phyloP scores from a whole-genome alignment of 2,797 vertebrate genomes.

The Acanthiza pusilla region DNA sequence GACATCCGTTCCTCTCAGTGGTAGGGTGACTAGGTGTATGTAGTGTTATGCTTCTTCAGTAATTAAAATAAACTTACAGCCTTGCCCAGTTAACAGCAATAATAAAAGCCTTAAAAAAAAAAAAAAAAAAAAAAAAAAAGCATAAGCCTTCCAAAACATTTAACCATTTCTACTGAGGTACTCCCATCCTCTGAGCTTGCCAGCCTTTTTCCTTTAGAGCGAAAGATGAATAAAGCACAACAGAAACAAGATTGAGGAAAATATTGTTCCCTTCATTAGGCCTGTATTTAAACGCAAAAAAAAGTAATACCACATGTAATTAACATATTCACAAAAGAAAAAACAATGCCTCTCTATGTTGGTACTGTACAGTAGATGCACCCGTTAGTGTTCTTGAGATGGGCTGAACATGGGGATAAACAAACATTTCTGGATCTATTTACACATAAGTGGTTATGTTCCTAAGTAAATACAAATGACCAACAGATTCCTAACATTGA shows the following conservation, averaged over 20 bases:
- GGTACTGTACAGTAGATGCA: slow-evolving; percentile 69
- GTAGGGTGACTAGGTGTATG: slow-evolving; percentile 43
- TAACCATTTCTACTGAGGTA: slow-evolving; percentile 68
- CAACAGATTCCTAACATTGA: slow-evolving; percentile 72
- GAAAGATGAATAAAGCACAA: slow-evolving; percentile 67
- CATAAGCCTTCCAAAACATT: slow-evolving; percentile 49
- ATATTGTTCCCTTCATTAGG: slow-evolving; percentile 91
- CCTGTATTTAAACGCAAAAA: slow-evolving; percentile 80
- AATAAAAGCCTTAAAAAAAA: slow-evolving; percentile 49
- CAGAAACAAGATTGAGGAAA: slow-evolving; percentile 71
- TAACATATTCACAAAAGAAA: slow-evolving; percentile 74
- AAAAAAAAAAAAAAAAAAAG: neutral
- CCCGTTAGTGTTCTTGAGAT: slow-evolving; percentile 61
- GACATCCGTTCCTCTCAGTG: slow-evolving; percentile 41
- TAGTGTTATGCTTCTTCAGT: slow-evolving; percentile 69
- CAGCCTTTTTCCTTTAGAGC: slow-evolving; percentile 38
- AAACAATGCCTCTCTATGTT: slow-evolving; percentile 64
- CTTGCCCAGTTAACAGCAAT: slow-evolving; percentile 59
- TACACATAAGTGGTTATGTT: slow-evolving; percentile 64
- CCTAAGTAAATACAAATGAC: slow-evolving; percentile 70
- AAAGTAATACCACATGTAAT: slow-evolving; percentile 77
- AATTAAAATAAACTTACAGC: slow-evolving; percentile 58
- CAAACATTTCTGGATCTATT: slow-evolving; percentile 67
- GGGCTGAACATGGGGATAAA: slow-evolving; percentile 54
- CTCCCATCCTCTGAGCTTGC: slow-evolving; percentile 62